Conservation (phyloP, 2,888 invertebrate species). For the Drosophila picticornis region DNA sequence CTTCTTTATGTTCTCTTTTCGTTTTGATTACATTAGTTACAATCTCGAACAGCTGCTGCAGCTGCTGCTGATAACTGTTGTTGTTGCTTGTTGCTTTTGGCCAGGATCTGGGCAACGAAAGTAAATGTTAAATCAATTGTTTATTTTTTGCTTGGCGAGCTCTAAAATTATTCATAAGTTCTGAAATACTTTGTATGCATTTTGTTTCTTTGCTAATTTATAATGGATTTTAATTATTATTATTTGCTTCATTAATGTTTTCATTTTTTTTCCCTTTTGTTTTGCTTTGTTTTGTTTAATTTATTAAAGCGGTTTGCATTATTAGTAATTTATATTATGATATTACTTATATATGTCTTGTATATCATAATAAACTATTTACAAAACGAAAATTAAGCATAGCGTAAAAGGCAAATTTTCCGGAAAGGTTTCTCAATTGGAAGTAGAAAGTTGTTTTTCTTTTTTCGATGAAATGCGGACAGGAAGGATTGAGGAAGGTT, state of each 20-base stretch:
- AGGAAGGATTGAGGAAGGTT: conserved; percentile 6
- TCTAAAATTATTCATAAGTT: conserved; percentile 61
- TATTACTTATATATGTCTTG: conserved; percentile 33
- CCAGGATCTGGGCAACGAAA: conserved; percentile 29
- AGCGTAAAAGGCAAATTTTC: conserved; percentile 24
- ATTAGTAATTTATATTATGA: conserved; percentile 37
- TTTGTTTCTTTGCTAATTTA: conserved; percentile 41
- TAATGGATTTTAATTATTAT: conserved; percentile 41
- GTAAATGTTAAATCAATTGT: conserved; percentile 40
- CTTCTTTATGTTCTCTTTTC: conserved; percentile 53
- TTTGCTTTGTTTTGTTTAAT: conserved; percentile 39
- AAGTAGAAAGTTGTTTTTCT: conserved; percentile 7
- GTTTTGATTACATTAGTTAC: conserved; percentile 75
- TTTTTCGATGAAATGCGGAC: conserved; percentile 9
- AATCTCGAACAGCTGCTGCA: conserved; percentile 20
- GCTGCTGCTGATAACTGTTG: neutral
- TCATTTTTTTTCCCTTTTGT: neutral
- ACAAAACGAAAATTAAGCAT: conserved; percentile 42
- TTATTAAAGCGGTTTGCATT: conserved; percentile 68
- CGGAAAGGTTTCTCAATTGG: conserved; percentile 7
- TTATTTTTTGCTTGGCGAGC: conserved; percentile 41
- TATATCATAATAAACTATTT: conserved; percentile 45
- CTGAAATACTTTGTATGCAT: conserved; percentile 35
- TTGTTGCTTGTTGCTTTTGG: neutral
- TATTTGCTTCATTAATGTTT: conserved; percentile 18